Evolutionary conservation across 1,140 invertebrate species (phyloP).

Genomic region (Mylabris phalerata): DNA sequence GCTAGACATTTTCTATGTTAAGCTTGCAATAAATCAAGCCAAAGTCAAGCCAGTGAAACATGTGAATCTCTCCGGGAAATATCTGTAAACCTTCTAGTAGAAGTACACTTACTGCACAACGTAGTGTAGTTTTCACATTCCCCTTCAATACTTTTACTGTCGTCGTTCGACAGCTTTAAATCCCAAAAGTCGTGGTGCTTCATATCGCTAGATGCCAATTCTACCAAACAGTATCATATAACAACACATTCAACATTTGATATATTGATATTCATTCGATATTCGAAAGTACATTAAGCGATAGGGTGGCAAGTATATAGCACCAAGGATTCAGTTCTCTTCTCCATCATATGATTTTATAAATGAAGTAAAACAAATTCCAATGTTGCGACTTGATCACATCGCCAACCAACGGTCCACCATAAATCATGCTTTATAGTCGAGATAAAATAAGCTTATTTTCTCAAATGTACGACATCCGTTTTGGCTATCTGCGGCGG

Average conservation of each 20-base stretch:
- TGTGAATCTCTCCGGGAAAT: too few relatives aligned
- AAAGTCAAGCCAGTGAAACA: too few relatives aligned
- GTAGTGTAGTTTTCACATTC: too few relatives aligned
- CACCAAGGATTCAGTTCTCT: conserved; percentile 19
- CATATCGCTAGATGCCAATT: conserved; percentile 34
- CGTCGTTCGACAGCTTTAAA: too few relatives aligned
- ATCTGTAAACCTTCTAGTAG: too few relatives aligned
- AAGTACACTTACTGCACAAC: too few relatives aligned
- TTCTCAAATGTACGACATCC: conserved; percentile 41
- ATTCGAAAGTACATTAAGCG: not conserved
- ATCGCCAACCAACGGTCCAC: conserved; percentile 14
- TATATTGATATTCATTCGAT: conserved; percentile 22
- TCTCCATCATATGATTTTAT: conserved; percentile 20
- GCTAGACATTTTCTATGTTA: too few relatives aligned
- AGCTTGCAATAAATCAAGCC: too few relatives aligned
- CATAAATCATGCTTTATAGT: conserved; percentile 39
- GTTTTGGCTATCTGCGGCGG: conserved; percentile 35
- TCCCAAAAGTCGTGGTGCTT: conserved; percentile 32
- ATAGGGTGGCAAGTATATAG: conserved; percentile 27
- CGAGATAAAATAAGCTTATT: conserved; percentile 41
- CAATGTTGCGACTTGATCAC: conserved; percentile 11
- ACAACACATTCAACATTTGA: conserved; percentile 18
- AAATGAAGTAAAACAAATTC: conserved; percentile 37
- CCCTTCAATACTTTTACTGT: too few relatives aligned
- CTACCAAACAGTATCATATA: conserved; percentile 30